Conservation (phyloP, 2,113 vertebrate genomes). For the Cyprinodon variegatus region DNA sequence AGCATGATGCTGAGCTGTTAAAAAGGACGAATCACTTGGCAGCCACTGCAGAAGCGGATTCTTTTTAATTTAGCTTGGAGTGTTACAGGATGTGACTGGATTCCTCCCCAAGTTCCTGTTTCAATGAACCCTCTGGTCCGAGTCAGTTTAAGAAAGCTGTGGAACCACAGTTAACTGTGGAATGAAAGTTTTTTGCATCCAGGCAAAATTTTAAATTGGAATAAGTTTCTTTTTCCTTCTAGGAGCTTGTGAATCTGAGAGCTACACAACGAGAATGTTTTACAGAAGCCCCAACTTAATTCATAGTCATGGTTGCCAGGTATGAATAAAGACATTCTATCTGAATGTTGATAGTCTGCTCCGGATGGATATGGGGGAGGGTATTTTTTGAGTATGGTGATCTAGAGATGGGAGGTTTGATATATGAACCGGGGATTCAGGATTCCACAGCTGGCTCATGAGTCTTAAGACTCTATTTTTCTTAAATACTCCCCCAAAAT, state of each 20-base stretch:
- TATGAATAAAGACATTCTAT: slow-evolving; percentile 77
- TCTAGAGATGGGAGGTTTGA: slow-evolving; percentile 48
- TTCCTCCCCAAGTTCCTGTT: slow-evolving; percentile 39
- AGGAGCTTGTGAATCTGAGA: slow-evolving; percentile 43
- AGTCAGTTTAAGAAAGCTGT: slow-evolving; percentile 30
- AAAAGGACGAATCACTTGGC: slow-evolving; percentile 1
- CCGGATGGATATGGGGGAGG: slow-evolving; percentile 44
- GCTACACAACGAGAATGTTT: slow-evolving; percentile 64
- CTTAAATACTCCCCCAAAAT: slow-evolving; percentile 51
- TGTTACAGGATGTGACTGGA: slow-evolving; percentile 24
- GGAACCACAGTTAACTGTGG: slow-evolving; percentile 54
- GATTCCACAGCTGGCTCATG: slow-evolving; percentile 80
- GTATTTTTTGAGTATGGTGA: slow-evolving; percentile 71
- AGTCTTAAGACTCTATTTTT: slow-evolving; percentile 68
- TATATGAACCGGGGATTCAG: slow-evolving; percentile 55
- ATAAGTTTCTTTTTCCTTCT: slow-evolving; percentile 48
- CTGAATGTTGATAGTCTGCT: slow-evolving; percentile 62
- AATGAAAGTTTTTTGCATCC: slow-evolving; percentile 48
- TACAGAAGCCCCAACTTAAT: slow-evolving; percentile 66
- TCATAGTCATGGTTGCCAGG: slow-evolving; percentile 75
- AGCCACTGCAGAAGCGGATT: slow-evolving; percentile 11
- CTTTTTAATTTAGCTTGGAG: slow-evolving; percentile 22
- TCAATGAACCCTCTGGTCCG: slow-evolving; percentile 36
- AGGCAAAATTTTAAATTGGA: slow-evolving; percentile 26
- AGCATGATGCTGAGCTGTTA: neutral